These are phyloP conservation scores for Drosophila bocqueti DNA, from an alignment of 1,140 invertebrate genomes.

Conservation along the genomic window DNA sequence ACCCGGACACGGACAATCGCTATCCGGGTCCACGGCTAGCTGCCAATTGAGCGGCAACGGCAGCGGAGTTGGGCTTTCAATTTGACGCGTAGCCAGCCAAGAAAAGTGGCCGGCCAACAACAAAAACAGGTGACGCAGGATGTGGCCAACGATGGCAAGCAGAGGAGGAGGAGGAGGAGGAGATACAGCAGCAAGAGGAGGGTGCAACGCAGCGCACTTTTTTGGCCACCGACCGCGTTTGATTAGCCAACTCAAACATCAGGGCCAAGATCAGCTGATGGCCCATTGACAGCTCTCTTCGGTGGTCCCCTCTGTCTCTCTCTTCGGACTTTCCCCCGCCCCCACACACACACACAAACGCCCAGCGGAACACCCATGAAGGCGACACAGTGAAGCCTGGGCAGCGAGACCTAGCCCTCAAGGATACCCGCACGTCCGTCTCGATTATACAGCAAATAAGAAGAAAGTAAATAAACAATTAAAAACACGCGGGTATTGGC, in stretches of 20 bases:
- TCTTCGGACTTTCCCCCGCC: background rate
- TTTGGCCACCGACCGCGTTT: constrained; percentile 73
- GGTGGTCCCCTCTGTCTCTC: background rate
- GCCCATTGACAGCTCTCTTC: constrained; percentile 65
- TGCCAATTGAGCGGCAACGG: constrained; percentile 58
- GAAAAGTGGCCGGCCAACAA: constrained; percentile 81
- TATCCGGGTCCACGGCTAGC: constrained; percentile 55
- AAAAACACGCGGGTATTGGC: constrained; percentile 50
- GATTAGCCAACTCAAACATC: constrained; percentile 83
- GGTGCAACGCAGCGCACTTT: constrained; percentile 49
- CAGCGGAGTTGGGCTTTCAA: constrained; percentile 50
- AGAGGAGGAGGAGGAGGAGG: constrained; percentile 3
- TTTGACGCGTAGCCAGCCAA: constrained; percentile 84
- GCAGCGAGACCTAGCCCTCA: constrained; percentile 37
- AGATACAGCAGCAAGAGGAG: constrained; percentile 21
- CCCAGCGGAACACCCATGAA: constrained; percentile 8
- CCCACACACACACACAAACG: constrained; percentile 25
- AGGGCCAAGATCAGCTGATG: constrained; percentile 74
- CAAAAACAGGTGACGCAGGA: constrained; percentile 67
- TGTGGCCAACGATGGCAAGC: constrained; percentile 52
- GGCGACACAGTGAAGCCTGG: constrained; percentile 51
- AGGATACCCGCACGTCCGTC: constrained; percentile 70
- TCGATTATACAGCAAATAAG: constrained; percentile 80
- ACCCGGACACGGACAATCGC: constrained; percentile 56
- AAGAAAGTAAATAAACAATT: constrained; percentile 58